phyloP scores from a whole-genome alignment of 2,888 invertebrate species.

The Spicauda simplicius region DNA sequence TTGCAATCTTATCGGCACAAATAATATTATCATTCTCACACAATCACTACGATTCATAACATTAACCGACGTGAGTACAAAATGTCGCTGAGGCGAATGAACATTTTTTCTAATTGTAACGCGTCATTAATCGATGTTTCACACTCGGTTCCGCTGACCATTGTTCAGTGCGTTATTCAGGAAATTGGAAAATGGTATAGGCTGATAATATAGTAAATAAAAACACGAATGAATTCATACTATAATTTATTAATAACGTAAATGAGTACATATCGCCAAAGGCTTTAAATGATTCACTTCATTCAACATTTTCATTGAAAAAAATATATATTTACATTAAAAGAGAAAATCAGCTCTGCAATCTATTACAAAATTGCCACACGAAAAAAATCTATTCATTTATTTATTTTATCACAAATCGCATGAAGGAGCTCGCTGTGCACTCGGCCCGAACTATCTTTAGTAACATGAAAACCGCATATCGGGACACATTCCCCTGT shows the following conservation, averaged over 20 bases:
- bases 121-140: conserved; percentile 24
- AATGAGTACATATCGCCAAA: conserved; percentile 85
- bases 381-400: conserved; percentile 63
- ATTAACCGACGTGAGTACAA: conserved; percentile 26
- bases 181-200: conserved; percentile 1
- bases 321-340: conserved; percentile 81
- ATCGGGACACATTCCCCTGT: conserved; percentile 50
- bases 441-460: conserved; percentile 66
- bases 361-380: conserved; percentile 72
- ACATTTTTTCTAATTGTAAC: conserved; percentile 18
- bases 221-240: conserved; percentile 70
- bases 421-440: conserved; percentile 78
- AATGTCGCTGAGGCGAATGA: conserved; percentile 40
- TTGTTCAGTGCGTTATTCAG: not conserved
- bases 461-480: conserved; percentile 48
- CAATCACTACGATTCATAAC: conserved; percentile 57
- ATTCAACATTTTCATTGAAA: conserved; percentile 80
- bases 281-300: conserved; percentile 83
- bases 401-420: conserved; percentile 78
- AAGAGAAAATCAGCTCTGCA: conserved; percentile 78
- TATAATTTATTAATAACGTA: conserved; percentile 85
- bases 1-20: conserved; percentile 77
- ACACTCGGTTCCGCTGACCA: conserved; percentile 1
- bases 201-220: conserved; percentile 43
- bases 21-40: conserved; percentile 66